A percentile compares a stretch with the other conserved stretches of the same genome.
These are phyloP conservation scores for Acanthis flammea DNA, from an alignment of 2,797 vertebrate genomes.

Conservation along the genomic window DNA sequence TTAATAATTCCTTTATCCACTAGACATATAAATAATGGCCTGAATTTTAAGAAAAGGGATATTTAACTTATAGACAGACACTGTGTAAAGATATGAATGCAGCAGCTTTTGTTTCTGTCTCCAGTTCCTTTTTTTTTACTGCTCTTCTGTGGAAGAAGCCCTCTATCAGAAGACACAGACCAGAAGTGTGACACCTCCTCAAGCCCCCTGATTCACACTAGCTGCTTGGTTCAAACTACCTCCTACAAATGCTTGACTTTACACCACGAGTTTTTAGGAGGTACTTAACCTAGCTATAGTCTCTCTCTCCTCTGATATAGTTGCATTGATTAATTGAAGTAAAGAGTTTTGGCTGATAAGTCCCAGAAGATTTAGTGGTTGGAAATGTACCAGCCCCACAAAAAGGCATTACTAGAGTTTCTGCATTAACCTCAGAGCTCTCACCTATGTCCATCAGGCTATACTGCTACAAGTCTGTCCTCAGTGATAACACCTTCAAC, in stretches of 20 bases:
- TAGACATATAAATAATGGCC: not conserved
- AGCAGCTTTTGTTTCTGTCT: not conserved
- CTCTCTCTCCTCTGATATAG: not conserved
- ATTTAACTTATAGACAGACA: not conserved
- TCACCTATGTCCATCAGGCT: not conserved
- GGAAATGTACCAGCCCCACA: not conserved
- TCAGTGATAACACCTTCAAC: not conserved
- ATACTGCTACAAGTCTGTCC: not conserved
- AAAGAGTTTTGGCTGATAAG: not conserved
- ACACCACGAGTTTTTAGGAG: not conserved
- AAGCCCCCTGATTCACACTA: rapidly evolving
- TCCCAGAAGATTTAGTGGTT: not conserved
- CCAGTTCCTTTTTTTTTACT: not conserved
- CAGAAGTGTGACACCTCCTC: not conserved
- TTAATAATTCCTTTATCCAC: not conserved
- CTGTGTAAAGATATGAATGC: not conserved
- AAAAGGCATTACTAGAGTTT: not conserved
- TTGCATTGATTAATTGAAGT: not conserved
- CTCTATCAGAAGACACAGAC: not conserved
- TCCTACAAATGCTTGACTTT: not conserved
- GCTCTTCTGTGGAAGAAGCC: not conserved
- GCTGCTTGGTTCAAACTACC: not conserved
- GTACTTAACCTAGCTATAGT: not conserved
- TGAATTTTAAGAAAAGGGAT: not conserved
- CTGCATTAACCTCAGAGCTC: not conserved